Conservation (phyloP, 2,797 vertebrate species). For the Meda fulgida region DNA sequence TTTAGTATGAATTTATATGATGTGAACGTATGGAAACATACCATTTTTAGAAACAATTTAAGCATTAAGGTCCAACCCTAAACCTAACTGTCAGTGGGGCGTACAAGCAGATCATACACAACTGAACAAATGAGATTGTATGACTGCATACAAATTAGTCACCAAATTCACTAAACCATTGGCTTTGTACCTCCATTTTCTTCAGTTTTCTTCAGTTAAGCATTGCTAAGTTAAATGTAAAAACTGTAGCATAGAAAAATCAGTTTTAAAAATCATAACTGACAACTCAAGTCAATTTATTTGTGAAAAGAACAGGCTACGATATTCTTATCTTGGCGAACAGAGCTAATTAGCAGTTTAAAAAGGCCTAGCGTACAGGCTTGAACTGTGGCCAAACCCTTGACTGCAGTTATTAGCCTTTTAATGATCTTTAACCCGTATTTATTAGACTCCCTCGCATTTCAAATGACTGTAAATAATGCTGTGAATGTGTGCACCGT, state of each 20-base stretch:
- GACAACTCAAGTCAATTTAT: conserved; percentile 1
- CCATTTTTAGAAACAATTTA: background rate
- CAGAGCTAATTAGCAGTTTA: conserved; percentile 17
- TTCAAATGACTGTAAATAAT: conserved; percentile 32
- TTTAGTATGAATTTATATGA: background rate
- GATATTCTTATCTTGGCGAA: conserved; percentile 5
- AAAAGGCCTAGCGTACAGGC: background rate
- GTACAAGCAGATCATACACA: background rate
- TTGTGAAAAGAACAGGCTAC: background rate
- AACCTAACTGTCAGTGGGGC: background rate
- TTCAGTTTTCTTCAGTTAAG: background rate
- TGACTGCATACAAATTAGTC: background rate
- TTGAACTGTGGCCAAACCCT: conserved; percentile 1
- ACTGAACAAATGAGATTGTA: background rate
- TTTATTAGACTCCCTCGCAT: conserved; percentile 10
- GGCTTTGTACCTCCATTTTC: background rate
- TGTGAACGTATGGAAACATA: background rate
- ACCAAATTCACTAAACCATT: background rate
- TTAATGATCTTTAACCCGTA: conserved; percentile 28
- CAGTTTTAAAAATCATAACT: conserved; percentile 19
- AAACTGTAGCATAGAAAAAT: background rate
- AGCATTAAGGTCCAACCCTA: background rate
- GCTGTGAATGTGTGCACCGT: conserved; percentile 3
- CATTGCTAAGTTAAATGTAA: background rate
- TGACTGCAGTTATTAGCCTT: conserved; percentile 10